phyloP scores from a whole-genome alignment of 2,888 invertebrate species.

The Scaptodrosophila latifasciaeformis region DNA sequence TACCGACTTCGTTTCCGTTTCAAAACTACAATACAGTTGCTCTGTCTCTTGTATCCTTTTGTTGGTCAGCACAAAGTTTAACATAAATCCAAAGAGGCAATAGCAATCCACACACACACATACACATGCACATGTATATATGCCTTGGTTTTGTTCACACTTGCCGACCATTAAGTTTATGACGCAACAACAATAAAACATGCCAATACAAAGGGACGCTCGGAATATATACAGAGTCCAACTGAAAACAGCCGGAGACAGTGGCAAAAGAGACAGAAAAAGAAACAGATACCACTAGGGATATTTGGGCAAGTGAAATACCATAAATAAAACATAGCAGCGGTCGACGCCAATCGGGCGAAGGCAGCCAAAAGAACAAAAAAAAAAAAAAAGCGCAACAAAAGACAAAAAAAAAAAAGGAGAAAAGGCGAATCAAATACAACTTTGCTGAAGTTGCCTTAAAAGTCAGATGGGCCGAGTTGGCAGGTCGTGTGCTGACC shows the following conservation, averaged over 20 bases:
- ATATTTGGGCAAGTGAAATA: slow-evolving; percentile 48
- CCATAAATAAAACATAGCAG: slow-evolving; percentile 65
- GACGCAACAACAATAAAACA: slow-evolving; percentile 65
- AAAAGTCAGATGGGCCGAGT: slow-evolving; percentile 47
- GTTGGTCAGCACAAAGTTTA: slow-evolving; percentile 58
- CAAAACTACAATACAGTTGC: slow-evolving; percentile 30
- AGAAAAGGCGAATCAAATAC: slow-evolving; percentile 39
- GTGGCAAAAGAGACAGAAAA: too few relatives aligned
- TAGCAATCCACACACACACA: slow-evolving; percentile 12
- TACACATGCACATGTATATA: not conserved
- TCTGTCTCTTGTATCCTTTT: slow-evolving; percentile 25
- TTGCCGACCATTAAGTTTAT: slow-evolving; percentile 65
- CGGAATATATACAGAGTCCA: slow-evolving; percentile 16
- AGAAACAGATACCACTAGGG: too few relatives aligned
- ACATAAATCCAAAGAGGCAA: slow-evolving; percentile 46
- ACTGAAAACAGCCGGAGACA: too few relatives aligned
- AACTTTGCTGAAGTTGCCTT: slow-evolving; percentile 20
- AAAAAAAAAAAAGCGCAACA: slow-evolving; percentile 23
- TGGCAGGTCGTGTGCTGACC: slow-evolving; percentile 6
- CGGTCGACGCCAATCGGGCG: slow-evolving; percentile 8
- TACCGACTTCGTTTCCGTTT: slow-evolving; percentile 37
- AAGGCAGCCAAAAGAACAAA: slow-evolving; percentile 10
- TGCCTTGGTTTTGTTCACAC: slow-evolving; percentile 47
- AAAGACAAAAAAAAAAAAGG: slow-evolving; percentile 13
- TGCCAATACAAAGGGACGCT: slow-evolving; percentile 43